Evolutionary conservation across 2,797 vertebrate genomes (phyloP).

Genomic region (Momotus momota): DNA sequence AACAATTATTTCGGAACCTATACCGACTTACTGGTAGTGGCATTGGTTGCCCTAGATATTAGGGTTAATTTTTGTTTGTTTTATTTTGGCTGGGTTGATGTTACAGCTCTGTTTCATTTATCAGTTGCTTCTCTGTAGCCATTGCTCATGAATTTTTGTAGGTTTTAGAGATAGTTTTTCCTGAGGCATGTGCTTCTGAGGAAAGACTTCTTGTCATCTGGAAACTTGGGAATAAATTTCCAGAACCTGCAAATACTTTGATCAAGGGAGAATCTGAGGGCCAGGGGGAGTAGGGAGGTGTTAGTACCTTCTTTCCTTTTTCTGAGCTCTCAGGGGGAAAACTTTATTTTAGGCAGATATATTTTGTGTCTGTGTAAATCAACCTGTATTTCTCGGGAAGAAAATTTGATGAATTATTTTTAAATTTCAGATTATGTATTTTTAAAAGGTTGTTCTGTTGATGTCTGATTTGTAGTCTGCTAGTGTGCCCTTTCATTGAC

Average conservation of each 20-base stretch:
- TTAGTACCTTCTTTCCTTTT: not conserved
- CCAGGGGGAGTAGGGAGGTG: not conserved
- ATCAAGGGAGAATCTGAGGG: not conserved
- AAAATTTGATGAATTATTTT: not conserved
- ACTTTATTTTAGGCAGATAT: not conserved
- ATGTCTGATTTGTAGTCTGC: not conserved
- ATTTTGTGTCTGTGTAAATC: not conserved
- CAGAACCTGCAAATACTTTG: not conserved
- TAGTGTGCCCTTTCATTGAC: not conserved
- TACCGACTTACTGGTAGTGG: not conserved
- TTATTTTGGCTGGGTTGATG: not conserved
- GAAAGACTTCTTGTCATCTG: not conserved
- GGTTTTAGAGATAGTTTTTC: not conserved
- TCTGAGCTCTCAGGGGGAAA: not conserved
- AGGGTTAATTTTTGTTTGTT: not conserved
- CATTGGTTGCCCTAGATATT: not conserved
- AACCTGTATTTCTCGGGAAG: not conserved
- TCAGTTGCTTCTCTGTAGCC: not conserved
- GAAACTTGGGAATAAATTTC: not conserved
- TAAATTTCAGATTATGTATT: not conserved
- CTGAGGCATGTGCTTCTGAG: not conserved
- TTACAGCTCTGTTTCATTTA: not conserved
- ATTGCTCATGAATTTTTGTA: not conserved
- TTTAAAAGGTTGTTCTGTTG: not conserved
- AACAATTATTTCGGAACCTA: not conserved